Evolutionary conservation across 2,888 invertebrate genomes (phyloP), one percentile per base, ranked within the genome.

Genomic region (Ditula angustiorana): DNA sequence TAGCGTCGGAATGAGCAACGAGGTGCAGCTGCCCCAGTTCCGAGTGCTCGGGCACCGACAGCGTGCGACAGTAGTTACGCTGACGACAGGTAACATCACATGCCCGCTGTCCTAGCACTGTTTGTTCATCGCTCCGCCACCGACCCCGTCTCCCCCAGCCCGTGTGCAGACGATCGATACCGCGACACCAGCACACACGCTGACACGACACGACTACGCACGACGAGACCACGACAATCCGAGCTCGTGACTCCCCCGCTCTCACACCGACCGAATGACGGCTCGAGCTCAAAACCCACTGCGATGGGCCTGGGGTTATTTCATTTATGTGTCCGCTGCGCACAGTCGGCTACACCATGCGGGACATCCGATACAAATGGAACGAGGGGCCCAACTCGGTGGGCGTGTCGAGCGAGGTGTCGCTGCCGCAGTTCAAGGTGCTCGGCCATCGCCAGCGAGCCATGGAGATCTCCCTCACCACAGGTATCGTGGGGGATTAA

Each of bases 311-410:
- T 87, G 88, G 93, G 93, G 90, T 86, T 83, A 78, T 90, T 90
- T 89, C 83, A 90, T 90, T 85, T 87, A 86, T 89, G 87, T 90
- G 83, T 91, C 88, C 89, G 90, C 88, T 89, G 88, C 90, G 90
- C 87, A 93, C 95, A 98, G 98, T 98, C 96, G 98, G 98, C 95
- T 98, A 98, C 96, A 98, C 98, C 94, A 98, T 98, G 97, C 95
- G 97, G 94, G 98, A 98, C 95, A 98, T 98, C 95, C 96, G 97
- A 88, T 98, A 98, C 96, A 97, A 97, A 93, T 98, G 98, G 98
- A 97, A 97, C 95, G 97, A 98, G 94, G 97, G 97, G 83, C 96
- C 97, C 88, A 96, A 97, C 94, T 97, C 98, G 91, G 98, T 98
- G 93, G 98, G 97, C 93, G 97, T 98, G 88, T 97, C 97, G 94